Evolutionary conservation across 2,888 invertebrate genomes (phyloP), one percentile per base, ranked within the genome.

Genomic region (Stenoptilia bipunctidactyla): DNA sequence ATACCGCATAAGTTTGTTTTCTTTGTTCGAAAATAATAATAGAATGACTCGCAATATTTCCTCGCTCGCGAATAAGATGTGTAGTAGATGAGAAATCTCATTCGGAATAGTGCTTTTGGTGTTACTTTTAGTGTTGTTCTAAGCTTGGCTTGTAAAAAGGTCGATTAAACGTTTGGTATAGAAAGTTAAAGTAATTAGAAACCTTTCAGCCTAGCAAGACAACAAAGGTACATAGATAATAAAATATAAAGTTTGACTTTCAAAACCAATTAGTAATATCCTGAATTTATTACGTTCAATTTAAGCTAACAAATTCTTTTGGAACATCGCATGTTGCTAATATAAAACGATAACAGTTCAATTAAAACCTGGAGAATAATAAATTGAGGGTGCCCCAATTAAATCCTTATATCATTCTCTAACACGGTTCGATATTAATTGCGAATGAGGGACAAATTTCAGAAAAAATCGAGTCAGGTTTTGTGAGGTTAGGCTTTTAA

Each of bases 1-100:
- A 20, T 20, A n/a, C 30, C n/a, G 4, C 12, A 30, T 42, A 46
- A 39, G 46, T 42, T 48, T 61, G 61, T 58, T 68, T 64, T 66
- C 69, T 68, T 70, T 73, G 72, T 72, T 64, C 66, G 58, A 56
- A 64, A 69, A 76, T 75, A 72, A 75, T 73, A 73, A 74, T 61
- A 58, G 70, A 74, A 73, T 76, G 75, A 79, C 68, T 76, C 53
- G 74, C 65, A 60, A 63, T 69, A 71, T 74, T 66, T 61, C 51
- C 49, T 53, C 46, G 50, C 45, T 49, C 50, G 49, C 56, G 67
- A 74, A 65, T 72, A 61, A 73, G 74, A 74, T 70, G 72, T 67
- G 69, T 66, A 57, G 64, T 58, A 60, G 68, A 67, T 57, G 63
- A 50, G 62, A 64, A 73, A 75, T 73, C 71, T 74, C 66, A 72